phyloP scores from a whole-genome alignment of 2,113 vertebrate genomes.

The Paramisgurnus dabryanus region DNA sequence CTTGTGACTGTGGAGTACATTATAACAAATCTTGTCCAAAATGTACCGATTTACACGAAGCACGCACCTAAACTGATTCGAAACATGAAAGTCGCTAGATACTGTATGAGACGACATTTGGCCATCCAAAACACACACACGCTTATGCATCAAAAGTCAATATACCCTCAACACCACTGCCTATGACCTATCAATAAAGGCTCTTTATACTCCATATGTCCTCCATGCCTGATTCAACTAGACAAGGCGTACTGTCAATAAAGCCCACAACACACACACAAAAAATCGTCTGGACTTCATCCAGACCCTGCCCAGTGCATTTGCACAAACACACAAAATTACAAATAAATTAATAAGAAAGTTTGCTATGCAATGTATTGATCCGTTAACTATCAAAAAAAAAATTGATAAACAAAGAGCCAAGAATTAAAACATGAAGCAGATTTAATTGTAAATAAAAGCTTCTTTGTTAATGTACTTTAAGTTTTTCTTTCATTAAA shows the following conservation, averaged over 20 bases:
- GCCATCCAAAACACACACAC: conserved; percentile 9
- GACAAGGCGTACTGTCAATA: conserved; percentile 42
- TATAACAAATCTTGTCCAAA: conserved; percentile 7
- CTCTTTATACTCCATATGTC: conserved; percentile 51
- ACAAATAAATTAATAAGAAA: too few species aligned
- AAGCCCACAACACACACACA: background rate
- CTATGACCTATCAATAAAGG: conserved; percentile 41
- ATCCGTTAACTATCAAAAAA: too few species aligned
- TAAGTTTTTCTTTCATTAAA: too few species aligned
- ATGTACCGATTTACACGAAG: conserved; percentile 15
- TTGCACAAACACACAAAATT: too few species aligned
- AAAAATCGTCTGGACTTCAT: too few species aligned
- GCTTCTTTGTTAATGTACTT: too few species aligned
- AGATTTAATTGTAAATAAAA: too few species aligned
- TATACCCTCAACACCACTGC: conserved; percentile 26
- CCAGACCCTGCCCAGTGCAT: too few species aligned
- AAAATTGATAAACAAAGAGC: too few species aligned
- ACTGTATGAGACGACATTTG: background rate
- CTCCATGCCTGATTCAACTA: conserved; percentile 37
- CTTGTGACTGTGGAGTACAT: background rate
- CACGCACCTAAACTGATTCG: background rate
- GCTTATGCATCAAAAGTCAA: conserved; percentile 5
- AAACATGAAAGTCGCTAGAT: conserved; percentile 10
- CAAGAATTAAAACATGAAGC: too few species aligned
- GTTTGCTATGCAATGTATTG: too few species aligned